A percentile compares a stretch with the other conserved stretches of the same genome.
phyloP scores from a whole-genome alignment of 2,113 vertebrate genomes.

The Cyrtonyx montezumae region DNA sequence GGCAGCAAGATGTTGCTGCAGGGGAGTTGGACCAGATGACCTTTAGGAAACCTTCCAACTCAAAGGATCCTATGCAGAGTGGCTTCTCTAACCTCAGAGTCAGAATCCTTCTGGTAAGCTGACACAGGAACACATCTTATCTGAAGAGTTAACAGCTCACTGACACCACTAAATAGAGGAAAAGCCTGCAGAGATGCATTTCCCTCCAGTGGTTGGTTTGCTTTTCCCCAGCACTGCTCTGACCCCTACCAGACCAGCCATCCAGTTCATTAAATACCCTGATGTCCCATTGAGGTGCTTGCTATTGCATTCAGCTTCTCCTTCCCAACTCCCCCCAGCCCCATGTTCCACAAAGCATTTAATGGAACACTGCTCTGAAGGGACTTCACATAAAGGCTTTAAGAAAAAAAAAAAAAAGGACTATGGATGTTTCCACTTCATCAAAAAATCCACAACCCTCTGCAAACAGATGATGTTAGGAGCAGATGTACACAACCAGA shows the following conservation, averaged over 20 bases:
- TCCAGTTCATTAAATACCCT: rapidly evolving
- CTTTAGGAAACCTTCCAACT: no score
- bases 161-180: not conserved
- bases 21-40: no score
- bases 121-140: no score
- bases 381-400: not conserved
- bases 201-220: not conserved
- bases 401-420: not conserved
- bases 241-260: not conserved
- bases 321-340: not conserved
- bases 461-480: not conserved
- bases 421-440: not conserved
- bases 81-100: rapidly evolving
- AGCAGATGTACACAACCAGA: conserved; percentile 41
- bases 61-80: no score
- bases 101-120: not conserved
- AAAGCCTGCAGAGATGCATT: not conserved
- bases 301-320: not conserved
- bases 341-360: not conserved
- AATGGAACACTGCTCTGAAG: not conserved
- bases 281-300: not conserved
- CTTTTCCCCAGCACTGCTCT: not conserved
- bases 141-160: not conserved
- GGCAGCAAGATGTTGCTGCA: not conserved
- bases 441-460: conserved; percentile 3